A percentile compares a stretch with the other conserved stretches of the same genome.
phyloP scores from a whole-genome alignment of 2,797 vertebrate species.

The Discoglossus pictus region DNA sequence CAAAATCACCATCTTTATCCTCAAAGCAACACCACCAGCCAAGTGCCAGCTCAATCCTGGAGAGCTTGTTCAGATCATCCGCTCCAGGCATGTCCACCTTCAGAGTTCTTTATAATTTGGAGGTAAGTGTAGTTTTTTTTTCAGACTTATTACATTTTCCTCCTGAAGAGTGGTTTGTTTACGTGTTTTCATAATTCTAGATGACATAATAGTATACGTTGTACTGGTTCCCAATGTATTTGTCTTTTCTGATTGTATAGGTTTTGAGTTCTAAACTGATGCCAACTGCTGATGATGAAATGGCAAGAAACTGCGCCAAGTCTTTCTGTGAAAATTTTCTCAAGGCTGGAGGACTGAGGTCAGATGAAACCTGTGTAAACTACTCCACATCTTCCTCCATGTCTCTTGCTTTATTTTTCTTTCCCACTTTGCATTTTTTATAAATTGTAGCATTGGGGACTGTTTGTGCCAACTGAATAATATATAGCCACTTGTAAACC shows the following conservation, averaged over 20 bases:
- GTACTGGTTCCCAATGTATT: background rate
- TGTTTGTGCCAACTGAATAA: too few relatives aligned
- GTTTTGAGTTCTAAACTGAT: slow-evolving; percentile 98
- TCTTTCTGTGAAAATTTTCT: slow-evolving; percentile 99
- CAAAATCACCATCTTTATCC: slow-evolving; percentile 90
- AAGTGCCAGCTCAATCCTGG: slow-evolving; percentile 93
- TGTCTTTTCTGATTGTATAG: slow-evolving; percentile 61
- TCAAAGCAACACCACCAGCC: slow-evolving; percentile 97
- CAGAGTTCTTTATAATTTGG: slow-evolving; percentile 96
- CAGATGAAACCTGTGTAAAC: slow-evolving; percentile 42
- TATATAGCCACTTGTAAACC: too few relatives aligned
- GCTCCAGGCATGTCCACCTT: slow-evolving; percentile 98
- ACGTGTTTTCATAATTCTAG: too few relatives aligned
- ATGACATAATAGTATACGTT: too few relatives aligned
- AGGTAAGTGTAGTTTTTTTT: slow-evolving; percentile 83
- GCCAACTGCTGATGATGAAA: slow-evolving; percentile 98
- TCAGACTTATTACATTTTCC: too few relatives aligned
- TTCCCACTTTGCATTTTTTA: too few relatives aligned
- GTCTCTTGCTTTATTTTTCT: too few relatives aligned
- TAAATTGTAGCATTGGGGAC: too few relatives aligned
- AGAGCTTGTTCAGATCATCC: slow-evolving; percentile 93
- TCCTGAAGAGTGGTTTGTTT: background rate
- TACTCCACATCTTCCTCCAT: too few relatives aligned
- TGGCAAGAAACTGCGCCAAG: slow-evolving; percentile 97
- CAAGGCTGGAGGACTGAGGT: slow-evolving; percentile 96